A percentile compares a stretch with the other conserved stretches of the same genome.
These are phyloP conservation scores for Okapia johnstoni DNA, from an alignment of 2,113 vertebrate species.

Conservation along the genomic window DNA sequence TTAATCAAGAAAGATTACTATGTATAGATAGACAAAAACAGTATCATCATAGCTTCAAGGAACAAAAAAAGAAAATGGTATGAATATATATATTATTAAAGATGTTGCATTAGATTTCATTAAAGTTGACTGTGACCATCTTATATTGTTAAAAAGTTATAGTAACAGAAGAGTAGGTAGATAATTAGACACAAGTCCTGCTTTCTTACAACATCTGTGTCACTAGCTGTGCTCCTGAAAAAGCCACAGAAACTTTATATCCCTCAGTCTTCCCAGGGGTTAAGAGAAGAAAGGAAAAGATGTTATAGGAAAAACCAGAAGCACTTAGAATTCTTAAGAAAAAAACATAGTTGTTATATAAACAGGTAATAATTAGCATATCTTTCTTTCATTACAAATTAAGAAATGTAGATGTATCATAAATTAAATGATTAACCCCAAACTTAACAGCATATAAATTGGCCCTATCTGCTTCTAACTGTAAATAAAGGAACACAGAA, in stretches of 20 bases:
- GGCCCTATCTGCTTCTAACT: neutral
- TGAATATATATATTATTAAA: neutral
- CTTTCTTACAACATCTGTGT: neutral
- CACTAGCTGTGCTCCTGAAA: neutral
- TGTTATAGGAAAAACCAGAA: neutral
- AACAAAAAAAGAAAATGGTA: neutral
- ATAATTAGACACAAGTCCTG: neutral
- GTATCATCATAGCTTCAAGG: neutral
- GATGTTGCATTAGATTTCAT: neutral
- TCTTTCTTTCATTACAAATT: constrained; percentile 28
- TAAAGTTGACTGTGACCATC: neutral
- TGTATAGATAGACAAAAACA: neutral
- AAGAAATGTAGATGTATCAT: constrained; percentile 10
- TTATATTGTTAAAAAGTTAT: neutral
- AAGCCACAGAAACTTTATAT: neutral
- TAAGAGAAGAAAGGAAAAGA: neutral
- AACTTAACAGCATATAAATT: constrained; percentile 4
- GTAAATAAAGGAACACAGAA: neutral
- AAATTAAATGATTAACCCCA: constrained; percentile 31
- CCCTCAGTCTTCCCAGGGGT: neutral
- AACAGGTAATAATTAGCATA: constrained; percentile 31
- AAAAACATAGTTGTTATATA: neutral
- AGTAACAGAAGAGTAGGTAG: neutral
- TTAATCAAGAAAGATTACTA: neutral
- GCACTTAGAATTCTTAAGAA: neutral